These are phyloP conservation scores for Gallinago undulata DNA, from an alignment of 2,113 vertebrate species.

Conservation along the genomic window DNA sequence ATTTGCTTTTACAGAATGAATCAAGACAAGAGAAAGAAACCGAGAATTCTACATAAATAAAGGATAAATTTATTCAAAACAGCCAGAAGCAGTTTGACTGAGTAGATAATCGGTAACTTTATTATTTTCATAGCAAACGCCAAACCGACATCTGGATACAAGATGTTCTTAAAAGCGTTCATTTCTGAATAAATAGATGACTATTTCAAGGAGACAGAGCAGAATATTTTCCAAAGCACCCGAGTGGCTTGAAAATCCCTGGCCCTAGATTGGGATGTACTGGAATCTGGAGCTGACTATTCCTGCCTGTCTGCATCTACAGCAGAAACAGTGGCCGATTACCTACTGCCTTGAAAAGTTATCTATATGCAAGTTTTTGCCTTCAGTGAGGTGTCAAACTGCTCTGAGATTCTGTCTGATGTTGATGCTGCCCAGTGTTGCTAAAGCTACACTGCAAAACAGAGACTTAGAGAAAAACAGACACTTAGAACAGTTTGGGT, in stretches of 20 bases:
- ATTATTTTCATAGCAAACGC: background rate
- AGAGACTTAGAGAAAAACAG: background rate
- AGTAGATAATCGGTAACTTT: background rate
- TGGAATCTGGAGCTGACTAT: background rate
- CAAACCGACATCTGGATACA: background rate
- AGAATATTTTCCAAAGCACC: rapidly evolving
- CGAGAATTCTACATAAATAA: background rate
- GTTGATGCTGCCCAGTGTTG: background rate
- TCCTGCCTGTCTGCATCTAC: rapidly evolving
- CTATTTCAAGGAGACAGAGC: background rate
- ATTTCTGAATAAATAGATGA: background rate
- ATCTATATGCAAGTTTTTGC: background rate
- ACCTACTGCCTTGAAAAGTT: background rate
- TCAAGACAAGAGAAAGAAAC: background rate
- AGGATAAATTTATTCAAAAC: background rate
- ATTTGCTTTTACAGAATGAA: background rate
- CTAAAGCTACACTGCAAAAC: background rate
- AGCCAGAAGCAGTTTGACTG: background rate
- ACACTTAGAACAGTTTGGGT: background rate
- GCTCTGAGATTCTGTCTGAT: background rate
- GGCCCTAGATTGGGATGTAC: background rate
- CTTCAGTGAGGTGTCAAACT: background rate
- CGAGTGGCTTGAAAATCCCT: background rate
- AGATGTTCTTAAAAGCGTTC: background rate
- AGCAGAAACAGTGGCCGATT: background rate